Evolutionary conservation across 2,888 invertebrate species (phyloP).

Genomic region (Petrophora chlorosata): DNA sequence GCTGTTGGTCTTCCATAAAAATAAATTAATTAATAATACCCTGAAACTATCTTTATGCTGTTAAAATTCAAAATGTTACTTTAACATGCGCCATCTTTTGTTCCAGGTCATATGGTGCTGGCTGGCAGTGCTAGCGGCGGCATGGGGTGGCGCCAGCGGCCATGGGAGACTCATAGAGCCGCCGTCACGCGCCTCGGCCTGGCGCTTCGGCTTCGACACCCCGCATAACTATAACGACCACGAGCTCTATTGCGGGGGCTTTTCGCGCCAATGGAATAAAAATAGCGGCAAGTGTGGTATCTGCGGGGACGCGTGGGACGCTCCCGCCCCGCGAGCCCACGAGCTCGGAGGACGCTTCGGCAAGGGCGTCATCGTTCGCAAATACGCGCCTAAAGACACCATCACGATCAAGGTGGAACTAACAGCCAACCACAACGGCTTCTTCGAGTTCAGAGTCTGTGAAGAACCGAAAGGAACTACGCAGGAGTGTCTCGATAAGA

Average conservation of each 20-base stretch:
- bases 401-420: slow-evolving; percentile 91
- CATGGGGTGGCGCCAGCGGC: slow-evolving; percentile 70
- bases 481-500: slow-evolving; percentile 90
- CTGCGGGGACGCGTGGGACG: slow-evolving; percentile 94
- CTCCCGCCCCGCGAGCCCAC: slow-evolving; percentile 87
- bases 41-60: too few relatives aligned
- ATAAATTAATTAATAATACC: too few relatives aligned
- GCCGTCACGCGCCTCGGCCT: slow-evolving; percentile 93
- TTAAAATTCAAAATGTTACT: not conserved
- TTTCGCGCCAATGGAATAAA: slow-evolving; percentile 90
- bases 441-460: slow-evolving; percentile 93
- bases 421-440: slow-evolving; percentile 94
- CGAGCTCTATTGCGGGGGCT: slow-evolving; percentile 94
- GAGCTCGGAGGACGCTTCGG: slow-evolving; percentile 94
- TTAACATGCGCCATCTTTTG: not conserved
- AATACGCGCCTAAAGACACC: slow-evolving; percentile 87
- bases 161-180: slow-evolving; percentile 93
- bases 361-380: slow-evolving; percentile 91
- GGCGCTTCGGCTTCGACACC: slow-evolving; percentile 94
- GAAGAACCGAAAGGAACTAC: slow-evolving; percentile 87
- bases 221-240: slow-evolving; percentile 96
- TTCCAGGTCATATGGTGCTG: slow-evolving; percentile 69
- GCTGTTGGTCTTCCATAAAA: too few relatives aligned
- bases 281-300: slow-evolving; percentile 94
- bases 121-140: slow-evolving; percentile 53